phyloP scores from a whole-genome alignment of 2,113 vertebrate genomes.

The Talpa occidentalis region DNA sequence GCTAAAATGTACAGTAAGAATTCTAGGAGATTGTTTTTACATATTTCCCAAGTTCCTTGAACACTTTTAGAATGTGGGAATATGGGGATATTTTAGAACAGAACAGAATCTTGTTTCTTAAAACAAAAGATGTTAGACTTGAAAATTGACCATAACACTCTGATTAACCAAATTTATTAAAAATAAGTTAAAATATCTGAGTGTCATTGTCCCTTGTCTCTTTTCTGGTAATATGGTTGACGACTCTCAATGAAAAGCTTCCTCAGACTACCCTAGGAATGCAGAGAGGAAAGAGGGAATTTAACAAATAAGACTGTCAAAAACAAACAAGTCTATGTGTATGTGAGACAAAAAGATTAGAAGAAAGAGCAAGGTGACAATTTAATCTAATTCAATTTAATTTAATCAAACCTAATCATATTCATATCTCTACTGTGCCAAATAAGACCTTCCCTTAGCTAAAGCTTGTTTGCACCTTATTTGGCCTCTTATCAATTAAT shows the following conservation, averaged over 20 bases:
- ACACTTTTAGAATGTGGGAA: not conserved
- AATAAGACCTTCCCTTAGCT: conserved; percentile 11
- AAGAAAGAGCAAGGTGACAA: conserved; percentile 34
- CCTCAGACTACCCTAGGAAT: not conserved
- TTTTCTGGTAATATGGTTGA: conserved; percentile 24
- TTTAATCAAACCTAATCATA: conserved; percentile 36
- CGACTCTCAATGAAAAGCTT: not conserved
- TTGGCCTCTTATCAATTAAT: conserved; percentile 53
- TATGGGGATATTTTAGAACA: not conserved
- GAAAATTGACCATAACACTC: conserved; percentile 1
- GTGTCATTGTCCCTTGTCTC: not conserved
- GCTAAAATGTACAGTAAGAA: not conserved
- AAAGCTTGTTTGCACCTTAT: not conserved
- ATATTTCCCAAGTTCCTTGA: not conserved
- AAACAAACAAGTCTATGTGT: conserved; percentile 40
- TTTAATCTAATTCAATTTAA: conserved; percentile 52
- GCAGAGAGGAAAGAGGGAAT: not conserved
- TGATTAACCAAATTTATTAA: conserved; percentile 35
- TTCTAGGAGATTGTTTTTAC: not conserved
- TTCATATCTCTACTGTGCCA: not conserved
- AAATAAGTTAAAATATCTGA: conserved; percentile 42
- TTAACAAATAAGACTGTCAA: conserved; percentile 41
- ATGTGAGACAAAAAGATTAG: conserved; percentile 49
- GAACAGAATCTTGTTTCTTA: not conserved
- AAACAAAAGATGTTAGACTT: not conserved